Conservation (phyloP, 2,888 invertebrate genomes). For the Xestia ashworthii region DNA sequence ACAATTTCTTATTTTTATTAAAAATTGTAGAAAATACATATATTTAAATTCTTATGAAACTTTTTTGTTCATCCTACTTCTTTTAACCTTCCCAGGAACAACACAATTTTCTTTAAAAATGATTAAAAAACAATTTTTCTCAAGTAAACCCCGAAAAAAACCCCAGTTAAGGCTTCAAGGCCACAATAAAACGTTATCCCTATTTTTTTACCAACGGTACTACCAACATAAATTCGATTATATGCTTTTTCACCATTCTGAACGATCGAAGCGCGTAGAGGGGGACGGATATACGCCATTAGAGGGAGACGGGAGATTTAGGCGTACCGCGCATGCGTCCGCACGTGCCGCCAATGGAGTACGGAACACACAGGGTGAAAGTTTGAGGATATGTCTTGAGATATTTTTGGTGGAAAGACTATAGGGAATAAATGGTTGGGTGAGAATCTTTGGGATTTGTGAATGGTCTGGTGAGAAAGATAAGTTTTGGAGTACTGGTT, state of each 20-base stretch:
- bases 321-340: constrained; percentile 82
- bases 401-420: constrained; percentile 61
- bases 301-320: constrained; percentile 71
- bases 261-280: constrained; percentile 87
- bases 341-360: constrained; percentile 82
- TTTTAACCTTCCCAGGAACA: neutral
- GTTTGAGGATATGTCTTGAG: constrained; percentile 65
- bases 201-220: constrained; percentile 78
- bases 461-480: neutral
- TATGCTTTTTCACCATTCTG: constrained; percentile 89
- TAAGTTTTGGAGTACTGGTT: neutral
- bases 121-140: neutral
- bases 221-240: constrained; percentile 88
- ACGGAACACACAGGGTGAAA: constrained; percentile 67
- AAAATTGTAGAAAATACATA: too few relatives aligned
- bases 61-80: constrained; percentile 1
- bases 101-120: neutral
- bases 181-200: constrained; percentile 62
- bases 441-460: neutral
- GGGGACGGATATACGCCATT: constrained; percentile 73
- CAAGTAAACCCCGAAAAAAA: constrained; percentile 7
- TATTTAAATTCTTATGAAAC: too few relatives aligned
- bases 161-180: constrained; percentile 75
- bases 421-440: neutral
- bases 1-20: neutral